Conservation (phyloP, 1,140 invertebrate species). For the Danaus melanippus region DNA sequence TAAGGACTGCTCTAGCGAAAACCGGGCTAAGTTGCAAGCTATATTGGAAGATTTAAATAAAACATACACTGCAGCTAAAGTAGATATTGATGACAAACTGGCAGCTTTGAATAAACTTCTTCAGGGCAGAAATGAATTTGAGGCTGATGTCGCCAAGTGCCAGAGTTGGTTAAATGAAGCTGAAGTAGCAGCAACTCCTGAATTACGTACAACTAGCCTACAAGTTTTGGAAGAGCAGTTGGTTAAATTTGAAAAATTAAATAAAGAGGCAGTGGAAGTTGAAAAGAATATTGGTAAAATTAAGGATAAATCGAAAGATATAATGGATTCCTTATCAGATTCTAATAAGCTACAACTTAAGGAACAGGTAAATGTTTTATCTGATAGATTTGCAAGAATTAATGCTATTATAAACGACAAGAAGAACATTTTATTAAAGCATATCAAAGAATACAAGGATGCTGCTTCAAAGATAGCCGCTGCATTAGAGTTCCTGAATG, state of each 20-base stretch:
- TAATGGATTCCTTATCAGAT: conserved; percentile 86
- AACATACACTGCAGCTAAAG: conserved; percentile 79
- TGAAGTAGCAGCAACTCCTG: conserved; percentile 86
- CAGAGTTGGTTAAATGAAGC: conserved; percentile 90
- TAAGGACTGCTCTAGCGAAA: conserved; percentile 85
- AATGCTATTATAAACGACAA: conserved; percentile 83
- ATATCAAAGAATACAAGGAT: conserved; percentile 84
- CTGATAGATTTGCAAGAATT: conserved; percentile 82
- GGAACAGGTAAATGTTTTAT: conserved; percentile 83
- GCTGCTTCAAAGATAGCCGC: conserved; percentile 84
- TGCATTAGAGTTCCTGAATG: conserved; percentile 83
- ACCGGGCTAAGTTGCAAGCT: conserved; percentile 76
- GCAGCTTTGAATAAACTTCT: conserved; percentile 81
- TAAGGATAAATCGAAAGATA: conserved; percentile 83
- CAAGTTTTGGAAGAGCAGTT: conserved; percentile 89
- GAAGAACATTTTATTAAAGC: conserved; percentile 79
- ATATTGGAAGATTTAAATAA: conserved; percentile 79
- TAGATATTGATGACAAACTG: conserved; percentile 82
- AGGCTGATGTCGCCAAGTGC: conserved; percentile 84
- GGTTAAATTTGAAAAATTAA: conserved; percentile 85
- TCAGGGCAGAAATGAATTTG: conserved; percentile 83
- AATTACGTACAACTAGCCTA: conserved; percentile 82
- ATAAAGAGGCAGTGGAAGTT: conserved; percentile 81
- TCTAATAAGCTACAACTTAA: conserved; percentile 86
- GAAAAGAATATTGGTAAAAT: conserved; percentile 81